Conservation (phyloP, 2,113 vertebrate species). For the Aramus guarauna region DNA sequence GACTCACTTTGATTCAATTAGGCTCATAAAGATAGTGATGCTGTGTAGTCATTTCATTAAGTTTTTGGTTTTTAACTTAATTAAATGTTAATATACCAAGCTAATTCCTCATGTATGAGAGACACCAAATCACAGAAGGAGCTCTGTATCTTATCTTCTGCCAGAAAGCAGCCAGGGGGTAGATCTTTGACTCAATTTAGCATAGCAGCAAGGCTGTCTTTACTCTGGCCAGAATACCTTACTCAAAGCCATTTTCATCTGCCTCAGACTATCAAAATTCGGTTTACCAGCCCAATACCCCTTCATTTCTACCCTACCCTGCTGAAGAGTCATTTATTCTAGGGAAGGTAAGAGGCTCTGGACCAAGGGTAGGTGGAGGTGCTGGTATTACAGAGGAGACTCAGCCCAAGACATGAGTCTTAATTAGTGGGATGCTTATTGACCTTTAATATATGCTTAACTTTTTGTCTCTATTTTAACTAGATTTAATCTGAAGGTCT, state of each 20-base stretch:
- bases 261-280: neutral
- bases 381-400: neutral
- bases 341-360: neutral
- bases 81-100: neutral
- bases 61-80: neutral
- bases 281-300: neutral
- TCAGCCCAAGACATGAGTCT: neutral
- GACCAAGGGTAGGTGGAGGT: neutral
- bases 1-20: neutral
- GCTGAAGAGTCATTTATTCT: neutral
- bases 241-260: neutral
- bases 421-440: neutral
- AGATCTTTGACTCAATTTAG: neutral
- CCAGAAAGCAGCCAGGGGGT: neutral
- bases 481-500: neutral
- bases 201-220: neutral
- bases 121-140: neutral
- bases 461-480: neutral
- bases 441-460: neutral
- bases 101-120: neutral
- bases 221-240: neutral
- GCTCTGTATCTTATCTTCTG: neutral
- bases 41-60: neutral
- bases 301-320: neutral
- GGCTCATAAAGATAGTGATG: neutral